A percentile compares a stretch with the other conserved stretches of the same genome.
Evolutionary conservation across 2,113 vertebrate genomes (phyloP).

Genomic region (Tympanuchus pallidicinctus): DNA sequence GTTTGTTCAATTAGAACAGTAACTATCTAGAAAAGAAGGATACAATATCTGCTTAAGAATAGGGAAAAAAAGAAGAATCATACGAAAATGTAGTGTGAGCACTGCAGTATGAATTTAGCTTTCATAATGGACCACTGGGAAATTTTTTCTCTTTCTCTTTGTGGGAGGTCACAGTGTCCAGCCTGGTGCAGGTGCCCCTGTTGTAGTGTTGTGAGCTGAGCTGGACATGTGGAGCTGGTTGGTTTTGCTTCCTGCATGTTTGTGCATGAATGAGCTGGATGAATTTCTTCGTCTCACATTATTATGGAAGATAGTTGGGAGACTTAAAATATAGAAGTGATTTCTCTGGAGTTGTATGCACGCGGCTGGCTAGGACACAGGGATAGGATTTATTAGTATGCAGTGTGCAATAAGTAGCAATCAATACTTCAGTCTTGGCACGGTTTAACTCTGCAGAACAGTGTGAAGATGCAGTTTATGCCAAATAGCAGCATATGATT

Average conservation of each 20-base stretch:
- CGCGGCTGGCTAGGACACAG: not conserved
- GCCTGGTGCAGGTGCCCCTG: not conserved
- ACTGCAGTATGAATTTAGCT: not conserved
- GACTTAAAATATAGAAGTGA: not conserved
- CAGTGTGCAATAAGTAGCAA: slow-evolving; percentile 27
- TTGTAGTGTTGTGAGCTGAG: not conserved
- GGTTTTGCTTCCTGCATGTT: not conserved
- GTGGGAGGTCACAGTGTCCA: not conserved
- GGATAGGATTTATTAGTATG: slow-evolving; percentile 46
- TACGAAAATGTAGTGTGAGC: not conserved
- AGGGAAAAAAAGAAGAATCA: not conserved
- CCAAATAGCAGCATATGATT: slow-evolving; percentile 30
- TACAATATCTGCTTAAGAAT: not conserved
- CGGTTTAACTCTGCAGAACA: slow-evolving; percentile 24
- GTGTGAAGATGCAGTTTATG: slow-evolving; percentile 6
- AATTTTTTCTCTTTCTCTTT: not conserved
- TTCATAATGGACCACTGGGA: accelerated
- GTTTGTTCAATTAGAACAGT: not conserved
- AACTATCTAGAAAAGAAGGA: not conserved
- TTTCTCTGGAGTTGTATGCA: not conserved
- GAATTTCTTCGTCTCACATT: not conserved
- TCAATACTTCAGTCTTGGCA: slow-evolving; percentile 55
- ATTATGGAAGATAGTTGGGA: not conserved
- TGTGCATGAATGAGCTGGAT: not conserved
- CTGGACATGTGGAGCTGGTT: not conserved